A percentile compares a stretch with the other conserved stretches of the same genome.
Evolutionary conservation across 1,140 invertebrate species (phyloP).

Genomic region (Lethocerus indicus): DNA sequence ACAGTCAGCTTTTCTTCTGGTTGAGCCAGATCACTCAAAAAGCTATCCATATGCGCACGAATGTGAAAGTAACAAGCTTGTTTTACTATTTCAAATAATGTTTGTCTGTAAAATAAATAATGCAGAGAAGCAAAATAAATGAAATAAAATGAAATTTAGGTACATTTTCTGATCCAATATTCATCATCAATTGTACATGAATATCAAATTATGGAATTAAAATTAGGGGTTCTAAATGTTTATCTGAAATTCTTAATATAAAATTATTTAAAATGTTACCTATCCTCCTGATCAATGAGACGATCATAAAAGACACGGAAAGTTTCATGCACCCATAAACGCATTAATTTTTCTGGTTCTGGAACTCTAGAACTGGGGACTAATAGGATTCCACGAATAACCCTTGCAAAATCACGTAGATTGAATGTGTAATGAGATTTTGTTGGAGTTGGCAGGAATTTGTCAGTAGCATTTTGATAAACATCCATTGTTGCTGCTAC

Average conservation of each 20-base stretch:
- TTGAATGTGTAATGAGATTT: conserved; percentile 91
- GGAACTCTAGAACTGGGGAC: conserved; percentile 28
- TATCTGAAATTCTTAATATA: background rate
- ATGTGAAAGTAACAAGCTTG: background rate
- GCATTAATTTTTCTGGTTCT: conserved; percentile 15
- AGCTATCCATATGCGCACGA: conserved; percentile 40
- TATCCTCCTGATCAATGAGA: conserved; percentile 56
- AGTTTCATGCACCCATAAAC: conserved; percentile 82
- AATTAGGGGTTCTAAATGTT: no score
- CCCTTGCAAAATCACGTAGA: conserved; percentile 66
- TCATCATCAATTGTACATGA: no score
- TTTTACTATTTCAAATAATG: background rate
- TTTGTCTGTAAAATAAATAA: background rate
- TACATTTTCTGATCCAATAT: no score
- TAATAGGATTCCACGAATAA: conserved; percentile 70
- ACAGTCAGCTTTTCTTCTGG: conserved; percentile 38
- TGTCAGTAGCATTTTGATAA: conserved; percentile 49
- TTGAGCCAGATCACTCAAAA: conserved; percentile 45
- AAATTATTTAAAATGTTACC: conserved; percentile 19
- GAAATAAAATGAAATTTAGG: background rate
- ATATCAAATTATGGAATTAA: no score
- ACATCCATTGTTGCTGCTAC: conserved; percentile 63
- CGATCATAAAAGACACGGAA: conserved; percentile 81
- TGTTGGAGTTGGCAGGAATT: conserved; percentile 62
- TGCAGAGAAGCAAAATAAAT: background rate